Evolutionary conservation across 2,888 invertebrate genomes (phyloP), one percentile per base, ranked within the genome.

Genomic region (Arenicola marina): DNA sequence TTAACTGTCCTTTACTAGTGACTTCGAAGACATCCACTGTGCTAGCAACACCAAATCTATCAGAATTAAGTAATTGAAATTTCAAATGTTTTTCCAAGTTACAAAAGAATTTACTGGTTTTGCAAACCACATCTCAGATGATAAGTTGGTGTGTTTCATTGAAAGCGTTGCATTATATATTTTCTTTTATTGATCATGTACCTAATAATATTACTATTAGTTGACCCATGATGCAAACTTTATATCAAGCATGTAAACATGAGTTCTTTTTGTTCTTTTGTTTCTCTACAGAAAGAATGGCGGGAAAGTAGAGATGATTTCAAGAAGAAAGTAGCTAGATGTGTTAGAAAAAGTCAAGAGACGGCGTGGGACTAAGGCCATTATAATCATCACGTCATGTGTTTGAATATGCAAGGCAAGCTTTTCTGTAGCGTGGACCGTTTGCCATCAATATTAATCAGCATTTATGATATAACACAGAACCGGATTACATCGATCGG

Each of bases 341-440:
- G 95, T 88, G 97, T 98, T 85, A 90, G 97, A 87, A 94, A 93
- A 89, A 97, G 96, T 89, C 96, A 97, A 89, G 97, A 98, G 18
- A 38, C 38, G 18, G 38, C 38, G 11, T 38, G 38, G 38, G 38
- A 38, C 18, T 38, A 38, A 38, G n/a, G n/a, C n/a, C n/a, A n/a
- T n/a, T n/a, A n/a, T n/a, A n/a, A n/a, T n/a, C n/a, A n/a, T n/a
- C n/a, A n/a, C n/a, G n/a, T n/a, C n/a, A n/a, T n/a, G n/a, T n/a
- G n/a, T n/a, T n/a, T n/a, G n/a, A n/a, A n/a, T n/a, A n/a, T n/a
- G n/a, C n/a, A n/a, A n/a, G n/a, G n/a, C n/a, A n/a, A n/a, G n/a
- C n/a, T n/a, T n/a, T n/a, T n/a, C n/a, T n/a, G n/a, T n/a, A n/a
- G n/a, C n/a, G n/a, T n/a, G n/a, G n/a, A n/a, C n/a, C n/a, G n/a